Evolutionary conservation across 2,888 invertebrate genomes (phyloP), one percentile per base, ranked within the genome.

Genomic region (Tipula unca): DNA sequence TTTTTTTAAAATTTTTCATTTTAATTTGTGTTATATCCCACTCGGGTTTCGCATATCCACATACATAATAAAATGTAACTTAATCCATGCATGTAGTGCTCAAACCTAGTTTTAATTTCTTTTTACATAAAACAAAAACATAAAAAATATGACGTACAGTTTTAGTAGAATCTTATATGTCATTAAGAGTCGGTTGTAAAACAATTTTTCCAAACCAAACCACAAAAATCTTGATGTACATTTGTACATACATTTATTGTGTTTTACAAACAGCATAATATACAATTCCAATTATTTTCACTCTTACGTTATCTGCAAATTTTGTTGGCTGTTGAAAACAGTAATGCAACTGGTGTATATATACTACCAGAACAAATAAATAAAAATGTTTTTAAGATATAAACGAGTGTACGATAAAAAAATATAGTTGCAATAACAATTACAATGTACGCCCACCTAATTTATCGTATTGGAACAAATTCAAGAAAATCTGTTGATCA

Each of bases 401-500:
- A n/a, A n/a, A 69, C 25, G 17, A 54, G 25, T n/a, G n/a, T 69
- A 69, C 69, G 69, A 69, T 25, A 54, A 17, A 39, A 39, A 13
- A 39, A 39, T 17, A 54, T 54, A 69, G 69, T 69, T 69, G 69
- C 20, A 69, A 69, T 69, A 69, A 69, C 69, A 69, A 69, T 69
- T 69, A 25, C 69, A 69, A 69, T 69, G n/a, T n/a, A 69, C 69
- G 69, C 69, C 69, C 69, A 69, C 69, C 25, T 69, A 69, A 69
- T 69, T 69, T 69, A 69, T 69, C 1, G 25, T 69, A 69, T 69
- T 69, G 69, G 69, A 69, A 69, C 25, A 20, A 69, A 13, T 20
- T 69, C 69, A 69, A 69, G 69, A 69, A 69, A 69, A 69, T 69
- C 69, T 69, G 69, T 69, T 69, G 69, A 69, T 25, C 69, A 69